Evolutionary conservation across 2,797 vertebrate species (phyloP), one percentile per base, ranked within the genome.

Genomic region (Phoebastria nigripes): DNA sequence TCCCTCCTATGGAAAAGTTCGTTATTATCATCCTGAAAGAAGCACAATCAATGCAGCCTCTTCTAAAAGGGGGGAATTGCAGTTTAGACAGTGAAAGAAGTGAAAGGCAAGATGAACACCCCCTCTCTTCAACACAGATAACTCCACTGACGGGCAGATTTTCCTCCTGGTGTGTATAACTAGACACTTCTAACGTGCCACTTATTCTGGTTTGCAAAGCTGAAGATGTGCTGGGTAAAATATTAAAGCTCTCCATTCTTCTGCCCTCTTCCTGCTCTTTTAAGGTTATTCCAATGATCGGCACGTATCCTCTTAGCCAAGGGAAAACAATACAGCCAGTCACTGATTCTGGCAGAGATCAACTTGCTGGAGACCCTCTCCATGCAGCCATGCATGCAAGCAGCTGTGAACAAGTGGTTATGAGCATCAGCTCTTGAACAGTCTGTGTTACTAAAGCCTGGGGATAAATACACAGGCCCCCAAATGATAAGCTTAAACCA

Each of bases 401-500:
- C 87, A 97, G 78, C 81, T 89, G 78, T 58, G 39, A 89, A 39
- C 52, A 79, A 94, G 66, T 14, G 25, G 55, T 71, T 58, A 33
- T 9, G 24, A 79, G 41, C 1, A 0, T 26, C 72, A 66, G 83
- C 58, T 89, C 83, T 72, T 79, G 54, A 94, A 82, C 58, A 96
- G 73, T 11, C 66, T 79, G 49, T 88, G 90, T 89, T 91, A 77
- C 63, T 90, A 84, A 94, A 82, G 70, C 42, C 66, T 58, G 28
- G 37, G 73, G 29, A 72, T 92, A 95, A 95, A 93, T 84, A 94
- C 49, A 72, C 16, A 72, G 66, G 81, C 51, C 76, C 33, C 9
- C 54, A 94, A 72, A 92, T 79, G 29, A 91, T 54, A 92, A 92
- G 66, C 55, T 82, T 86, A 56, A 92, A 79, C 59, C 78, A 82